Conservation (phyloP, 2,113 vertebrate genomes). For the Megaceryle maxima region DNA sequence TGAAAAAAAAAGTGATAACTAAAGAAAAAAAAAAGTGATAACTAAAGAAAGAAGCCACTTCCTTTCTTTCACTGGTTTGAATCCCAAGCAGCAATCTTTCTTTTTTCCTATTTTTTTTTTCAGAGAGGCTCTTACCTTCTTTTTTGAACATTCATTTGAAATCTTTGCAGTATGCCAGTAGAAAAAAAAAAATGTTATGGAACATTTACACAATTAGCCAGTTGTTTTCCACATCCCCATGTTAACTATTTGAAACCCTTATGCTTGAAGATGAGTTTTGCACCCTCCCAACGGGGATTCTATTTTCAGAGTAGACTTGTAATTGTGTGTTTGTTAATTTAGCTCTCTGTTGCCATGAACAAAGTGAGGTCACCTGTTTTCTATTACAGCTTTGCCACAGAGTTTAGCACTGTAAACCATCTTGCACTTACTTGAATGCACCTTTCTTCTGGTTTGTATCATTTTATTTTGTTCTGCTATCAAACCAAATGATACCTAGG, state of each 20-base stretch:
- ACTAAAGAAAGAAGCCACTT: background rate
- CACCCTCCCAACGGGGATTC: conserved; percentile 19
- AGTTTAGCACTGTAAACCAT: background rate
- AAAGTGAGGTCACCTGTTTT: conserved; percentile 53
- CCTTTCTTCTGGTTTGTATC: background rate
- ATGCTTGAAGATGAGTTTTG: background rate
- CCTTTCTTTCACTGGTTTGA: background rate
- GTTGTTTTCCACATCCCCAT: conserved; percentile 20
- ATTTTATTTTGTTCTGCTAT: background rate
- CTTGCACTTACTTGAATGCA: background rate
- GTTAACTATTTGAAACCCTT: conserved; percentile 44
- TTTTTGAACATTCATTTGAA: background rate
- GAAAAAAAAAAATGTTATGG: background rate
- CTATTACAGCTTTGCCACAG: conserved; percentile 1
- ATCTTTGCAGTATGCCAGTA: background rate
- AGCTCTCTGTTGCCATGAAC: conserved; percentile 63
- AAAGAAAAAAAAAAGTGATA: background rate
- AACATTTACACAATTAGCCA: conserved; percentile 11
- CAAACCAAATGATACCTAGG: fast-evolving
- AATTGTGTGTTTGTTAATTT: conserved; percentile 59
- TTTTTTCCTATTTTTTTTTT: no score
- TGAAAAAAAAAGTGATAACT: background rate
- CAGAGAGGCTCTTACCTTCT: background rate
- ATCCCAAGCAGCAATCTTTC: background rate
- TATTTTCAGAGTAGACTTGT: conserved; percentile 43